Evolutionary conservation across 2,797 vertebrate genomes (phyloP).

Genomic region (Siniperca obscura): DNA sequence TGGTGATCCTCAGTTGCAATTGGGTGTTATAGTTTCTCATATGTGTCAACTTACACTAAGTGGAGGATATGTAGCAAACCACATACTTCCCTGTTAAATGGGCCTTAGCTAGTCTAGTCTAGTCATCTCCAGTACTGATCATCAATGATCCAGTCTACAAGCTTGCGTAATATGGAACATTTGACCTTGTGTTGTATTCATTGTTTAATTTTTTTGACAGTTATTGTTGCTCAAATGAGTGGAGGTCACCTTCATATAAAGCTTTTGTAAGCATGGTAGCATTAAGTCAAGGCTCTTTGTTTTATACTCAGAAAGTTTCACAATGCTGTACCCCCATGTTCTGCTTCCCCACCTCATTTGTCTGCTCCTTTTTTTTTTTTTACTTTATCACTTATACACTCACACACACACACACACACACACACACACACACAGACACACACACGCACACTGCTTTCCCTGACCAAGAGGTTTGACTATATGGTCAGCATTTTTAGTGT

Average conservation of each 20-base stretch:
- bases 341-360: slow-evolving; percentile 35
- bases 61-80: slow-evolving; percentile 70
- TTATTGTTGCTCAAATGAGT: slow-evolving; percentile 53
- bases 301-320: slow-evolving; percentile 43
- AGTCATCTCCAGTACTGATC: slow-evolving; percentile 49
- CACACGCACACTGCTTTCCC: slow-evolving; percentile 36
- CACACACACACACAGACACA: slow-evolving; percentile 28
- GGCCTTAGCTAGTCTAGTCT: slow-evolving; percentile 51
- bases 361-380: slow-evolving; percentile 18
- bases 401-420: background rate
- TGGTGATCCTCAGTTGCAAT: slow-evolving; percentile 45
- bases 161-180: slow-evolving; percentile 51
- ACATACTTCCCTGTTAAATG: slow-evolving; percentile 47
- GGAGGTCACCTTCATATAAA: slow-evolving; percentile 60
- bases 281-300: slow-evolving; percentile 45
- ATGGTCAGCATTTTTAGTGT: slow-evolving; percentile 76
- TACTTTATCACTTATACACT: slow-evolving; percentile 13
- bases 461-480: slow-evolving; percentile 62
- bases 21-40: slow-evolving; percentile 48
- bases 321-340: slow-evolving; percentile 49
- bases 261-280: slow-evolving; percentile 51
- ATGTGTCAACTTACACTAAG: slow-evolving; percentile 56
- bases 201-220: slow-evolving; percentile 52
- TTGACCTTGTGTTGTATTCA: slow-evolving; percentile 61
- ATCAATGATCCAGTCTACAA: slow-evolving; percentile 51